Evolutionary conservation across 2,888 invertebrate species (phyloP).

Genomic region (Argynnis bischoffii): DNA sequence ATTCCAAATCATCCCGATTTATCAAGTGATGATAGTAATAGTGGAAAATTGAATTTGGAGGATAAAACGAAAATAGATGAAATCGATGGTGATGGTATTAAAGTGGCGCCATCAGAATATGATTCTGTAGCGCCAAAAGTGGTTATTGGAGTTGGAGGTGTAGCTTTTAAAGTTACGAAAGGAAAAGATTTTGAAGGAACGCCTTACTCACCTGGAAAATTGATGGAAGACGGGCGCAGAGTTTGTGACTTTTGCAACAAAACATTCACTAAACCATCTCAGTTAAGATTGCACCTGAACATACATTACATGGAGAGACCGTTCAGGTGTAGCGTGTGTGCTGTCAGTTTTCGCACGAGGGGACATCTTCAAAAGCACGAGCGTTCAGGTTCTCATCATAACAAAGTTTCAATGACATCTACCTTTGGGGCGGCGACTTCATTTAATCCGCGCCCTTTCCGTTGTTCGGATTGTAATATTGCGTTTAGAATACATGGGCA

Average conservation of each 20-base stretch:
- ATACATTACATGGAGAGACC: slow-evolving; percentile 97
- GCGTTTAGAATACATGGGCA: slow-evolving; percentile 98
- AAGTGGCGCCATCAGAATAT: slow-evolving; percentile 65
- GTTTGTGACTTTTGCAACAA: slow-evolving; percentile 94
- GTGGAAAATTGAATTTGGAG: slow-evolving; percentile 55
- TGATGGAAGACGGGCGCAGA: slow-evolving; percentile 88
- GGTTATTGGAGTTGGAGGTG: slow-evolving; percentile 85
- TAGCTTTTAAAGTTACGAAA: slow-evolving; percentile 82
- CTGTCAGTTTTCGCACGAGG: slow-evolving; percentile 93
- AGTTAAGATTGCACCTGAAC: slow-evolving; percentile 94
- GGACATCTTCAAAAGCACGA: slow-evolving; percentile 97
- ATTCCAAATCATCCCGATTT: slow-evolving; percentile 59
- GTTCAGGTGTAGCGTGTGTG: slow-evolving; percentile 95
- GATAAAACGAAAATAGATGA: slow-evolving; percentile 61
- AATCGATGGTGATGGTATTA: slow-evolving; percentile 62
- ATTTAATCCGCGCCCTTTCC: slow-evolving; percentile 96
- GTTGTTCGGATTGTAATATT: slow-evolving; percentile 97
- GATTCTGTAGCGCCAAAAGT: slow-evolving; percentile 81
- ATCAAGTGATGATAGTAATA: slow-evolving; percentile 55
- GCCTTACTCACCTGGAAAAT: slow-evolving; percentile 75
- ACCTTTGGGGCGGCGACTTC: slow-evolving; percentile 93
- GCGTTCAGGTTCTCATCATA: slow-evolving; percentile 94
- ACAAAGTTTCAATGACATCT: slow-evolving; percentile 94
- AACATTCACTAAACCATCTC: slow-evolving; percentile 95
- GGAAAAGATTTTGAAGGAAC: slow-evolving; percentile 74